Conservation (phyloP, 1,140 invertebrate genomes). For the Pogonomyrmex californicus region DNA sequence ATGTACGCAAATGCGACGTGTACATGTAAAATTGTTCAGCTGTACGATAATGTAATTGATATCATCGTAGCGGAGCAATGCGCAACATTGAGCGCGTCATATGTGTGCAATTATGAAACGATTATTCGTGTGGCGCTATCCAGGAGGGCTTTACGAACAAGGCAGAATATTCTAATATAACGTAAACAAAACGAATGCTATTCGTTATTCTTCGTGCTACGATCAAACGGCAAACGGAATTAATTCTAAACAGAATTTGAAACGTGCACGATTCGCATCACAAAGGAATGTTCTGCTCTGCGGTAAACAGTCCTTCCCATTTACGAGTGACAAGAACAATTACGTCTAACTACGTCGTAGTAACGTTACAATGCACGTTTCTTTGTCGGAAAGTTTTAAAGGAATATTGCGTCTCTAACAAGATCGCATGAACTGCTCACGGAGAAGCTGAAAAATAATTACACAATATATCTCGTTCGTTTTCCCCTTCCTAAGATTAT, state of each 20-base stretch:
- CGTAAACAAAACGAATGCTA: slow-evolving; percentile 1
- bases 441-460: neutral
- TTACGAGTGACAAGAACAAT: neutral
- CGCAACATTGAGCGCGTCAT: neutral
- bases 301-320: neutral
- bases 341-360: neutral
- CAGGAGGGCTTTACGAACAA: neutral
- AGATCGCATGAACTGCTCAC: neutral
- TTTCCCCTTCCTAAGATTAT: neutral
- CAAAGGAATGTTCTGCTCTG: slow-evolving; percentile 6
- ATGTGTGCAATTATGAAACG: neutral
- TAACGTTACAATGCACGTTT: neutral
- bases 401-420: neutral
- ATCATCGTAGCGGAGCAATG: neutral
- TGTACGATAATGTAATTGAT: slow-evolving; percentile 2
- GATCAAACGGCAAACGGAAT: slow-evolving; percentile 41
- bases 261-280: neutral
- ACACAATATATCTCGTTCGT: neutral
- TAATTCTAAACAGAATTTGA: slow-evolving; percentile 48
- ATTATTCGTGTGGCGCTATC: neutral
- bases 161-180: slow-evolving; percentile 10
- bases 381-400: neutral
- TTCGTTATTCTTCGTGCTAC: neutral
- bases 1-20: neutral
- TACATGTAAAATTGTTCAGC: neutral